Conservation (phyloP, 2,888 invertebrate genomes). For the Drosophila longiperda region DNA sequence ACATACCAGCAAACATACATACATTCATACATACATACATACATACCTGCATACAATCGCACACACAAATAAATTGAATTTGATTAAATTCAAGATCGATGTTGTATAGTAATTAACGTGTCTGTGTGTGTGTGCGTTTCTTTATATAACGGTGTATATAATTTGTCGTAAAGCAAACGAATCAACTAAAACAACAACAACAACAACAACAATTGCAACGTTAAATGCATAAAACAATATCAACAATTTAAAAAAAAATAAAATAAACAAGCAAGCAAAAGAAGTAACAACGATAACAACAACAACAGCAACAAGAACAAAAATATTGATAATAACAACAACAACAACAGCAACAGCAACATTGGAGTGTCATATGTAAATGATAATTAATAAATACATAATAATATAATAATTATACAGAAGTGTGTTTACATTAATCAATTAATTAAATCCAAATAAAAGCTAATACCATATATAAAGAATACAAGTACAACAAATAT, state of each 20-base stretch:
- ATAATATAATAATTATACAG: constrained; percentile 27
- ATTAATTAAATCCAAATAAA: constrained; percentile 17
- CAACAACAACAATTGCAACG: constrained; percentile 43
- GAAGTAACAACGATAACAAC: constrained; percentile 24
- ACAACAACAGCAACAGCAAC: constrained; percentile 44
- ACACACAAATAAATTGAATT: constrained; percentile 1
- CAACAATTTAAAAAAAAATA: constrained; percentile 6
- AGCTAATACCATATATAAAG: constrained; percentile 25
- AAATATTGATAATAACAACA: constrained; percentile 13
- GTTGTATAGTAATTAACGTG: constrained; percentile 8
- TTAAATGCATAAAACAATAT: constrained; percentile 19
- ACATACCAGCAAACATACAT: background rate
- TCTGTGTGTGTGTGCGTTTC: constrained; percentile 11
- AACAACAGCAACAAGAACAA: constrained; percentile 24
- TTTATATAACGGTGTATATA: constrained; percentile 29
- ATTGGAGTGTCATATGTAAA: constrained; percentile 49
- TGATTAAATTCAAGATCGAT: constrained; percentile 37
- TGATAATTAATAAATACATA: constrained; percentile 44
- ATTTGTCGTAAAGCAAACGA: constrained; percentile 24
- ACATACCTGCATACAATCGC: constrained; percentile 3
- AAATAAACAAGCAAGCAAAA: constrained; percentile 12
- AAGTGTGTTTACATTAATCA: constrained; percentile 37
- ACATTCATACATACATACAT: background rate
- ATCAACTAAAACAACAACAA: constrained; percentile 30
- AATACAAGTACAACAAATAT: constrained; percentile 48